Evolutionary conservation across 2,888 invertebrate species (phyloP).

Genomic region (Scrobipalpa atriplicella): DNA sequence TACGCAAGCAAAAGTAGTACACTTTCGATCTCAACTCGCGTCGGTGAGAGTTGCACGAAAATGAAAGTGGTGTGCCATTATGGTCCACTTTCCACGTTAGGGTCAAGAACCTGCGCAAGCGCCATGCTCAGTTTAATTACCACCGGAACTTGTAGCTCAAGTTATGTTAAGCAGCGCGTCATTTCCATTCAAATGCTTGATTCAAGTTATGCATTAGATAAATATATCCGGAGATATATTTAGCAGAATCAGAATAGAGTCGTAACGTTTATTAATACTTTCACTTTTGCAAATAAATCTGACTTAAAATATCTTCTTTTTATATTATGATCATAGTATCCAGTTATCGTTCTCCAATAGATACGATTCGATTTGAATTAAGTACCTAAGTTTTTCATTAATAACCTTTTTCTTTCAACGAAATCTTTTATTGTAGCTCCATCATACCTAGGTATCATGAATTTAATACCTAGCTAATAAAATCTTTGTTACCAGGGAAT

Average conservation of each 20-base stretch:
- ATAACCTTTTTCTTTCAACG: no score
- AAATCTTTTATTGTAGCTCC: no score
- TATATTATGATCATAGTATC: not conserved
- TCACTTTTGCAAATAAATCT: slow-evolving; percentile 18
- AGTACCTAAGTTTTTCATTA: no score
- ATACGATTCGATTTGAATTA: no score
- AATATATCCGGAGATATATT: slow-evolving; percentile 15
- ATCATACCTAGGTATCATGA: no score
- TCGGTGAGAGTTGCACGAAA: slow-evolving; percentile 83
- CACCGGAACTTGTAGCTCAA: slow-evolving; percentile 41
- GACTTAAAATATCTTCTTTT: not conserved
- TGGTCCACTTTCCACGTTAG: slow-evolving; percentile 78
- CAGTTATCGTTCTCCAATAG: no score
- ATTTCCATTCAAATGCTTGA: slow-evolving; percentile 27
- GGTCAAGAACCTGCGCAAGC: slow-evolving; percentile 68
- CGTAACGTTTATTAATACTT: slow-evolving; percentile 27
- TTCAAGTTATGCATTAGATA: slow-evolving; percentile 27
- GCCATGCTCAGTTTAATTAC: slow-evolving; percentile 64
- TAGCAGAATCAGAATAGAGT: not conserved
- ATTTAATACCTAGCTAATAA: no score
- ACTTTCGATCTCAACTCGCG: slow-evolving; percentile 79
- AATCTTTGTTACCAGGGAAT: no score
- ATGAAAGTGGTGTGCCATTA: slow-evolving; percentile 84
- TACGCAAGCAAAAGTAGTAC: slow-evolving; percentile 79
- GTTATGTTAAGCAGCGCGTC: slow-evolving; percentile 30